Conservation (phyloP, 2,888 invertebrate species). For the Drosophila austrosaltans region DNA sequence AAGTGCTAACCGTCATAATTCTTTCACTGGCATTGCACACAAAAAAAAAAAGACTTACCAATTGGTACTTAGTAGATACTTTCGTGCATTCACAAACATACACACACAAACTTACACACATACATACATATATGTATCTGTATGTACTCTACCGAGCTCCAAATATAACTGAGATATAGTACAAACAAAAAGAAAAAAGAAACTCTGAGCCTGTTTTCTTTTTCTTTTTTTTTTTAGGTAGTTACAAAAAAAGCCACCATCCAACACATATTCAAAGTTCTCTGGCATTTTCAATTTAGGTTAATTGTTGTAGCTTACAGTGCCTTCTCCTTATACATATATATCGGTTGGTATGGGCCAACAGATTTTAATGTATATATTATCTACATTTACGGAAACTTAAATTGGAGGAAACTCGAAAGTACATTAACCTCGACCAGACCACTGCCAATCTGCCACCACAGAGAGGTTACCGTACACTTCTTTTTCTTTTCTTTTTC, state of each 20-base stretch:
- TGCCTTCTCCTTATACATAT: constrained; percentile 7
- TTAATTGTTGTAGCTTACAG: constrained; percentile 50
- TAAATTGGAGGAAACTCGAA: constrained; percentile 29
- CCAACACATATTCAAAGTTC: constrained; percentile 14
- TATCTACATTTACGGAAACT: constrained; percentile 47
- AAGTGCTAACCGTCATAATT: constrained; percentile 18
- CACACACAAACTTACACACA: background rate
- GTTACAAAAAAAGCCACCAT: background rate
- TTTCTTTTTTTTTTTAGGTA: background rate
- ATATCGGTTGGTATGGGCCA: constrained; percentile 8
- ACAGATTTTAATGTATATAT: constrained; percentile 42
- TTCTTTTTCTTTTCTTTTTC: constrained; percentile 26
- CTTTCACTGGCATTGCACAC: background rate
- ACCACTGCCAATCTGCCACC: constrained; percentile 30
- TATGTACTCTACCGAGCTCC: background rate
- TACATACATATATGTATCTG: background rate
- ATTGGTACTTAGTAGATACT: constrained; percentile 14
- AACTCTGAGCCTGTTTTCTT: constrained; percentile 1
- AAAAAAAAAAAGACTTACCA: background rate
- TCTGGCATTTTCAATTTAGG: constrained; percentile 54
- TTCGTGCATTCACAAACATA: constrained; percentile 5
- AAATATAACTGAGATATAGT: constrained; percentile 4
- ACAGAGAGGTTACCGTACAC: constrained; percentile 31
- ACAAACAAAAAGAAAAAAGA: background rate
- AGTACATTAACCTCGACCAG: constrained; percentile 38